Conservation (phyloP, 2,797 vertebrate genomes). For the Lacerta bilineata region DNA sequence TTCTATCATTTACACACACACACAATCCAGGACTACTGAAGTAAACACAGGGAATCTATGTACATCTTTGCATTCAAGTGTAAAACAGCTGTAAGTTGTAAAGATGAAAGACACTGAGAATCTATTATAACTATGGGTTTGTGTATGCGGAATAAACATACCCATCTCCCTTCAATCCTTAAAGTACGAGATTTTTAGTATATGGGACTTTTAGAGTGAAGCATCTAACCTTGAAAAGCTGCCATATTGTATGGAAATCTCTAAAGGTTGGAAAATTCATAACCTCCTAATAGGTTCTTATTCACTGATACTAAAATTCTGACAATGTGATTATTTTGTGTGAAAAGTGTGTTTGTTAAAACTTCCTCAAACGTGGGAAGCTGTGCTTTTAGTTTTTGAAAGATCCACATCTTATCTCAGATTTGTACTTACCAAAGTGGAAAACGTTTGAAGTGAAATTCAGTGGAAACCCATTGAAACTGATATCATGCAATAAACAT, state of each 20-base stretch:
- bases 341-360: too few relatives aligned
- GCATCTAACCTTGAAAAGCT: background rate
- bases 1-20: constrained; percentile 24
- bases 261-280: background rate
- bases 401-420: background rate
- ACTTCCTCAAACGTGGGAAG: background rate
- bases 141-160: background rate
- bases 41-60: constrained; percentile 2
- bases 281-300: background rate
- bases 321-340: background rate
- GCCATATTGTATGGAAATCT: background rate
- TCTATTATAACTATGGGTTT: background rate
- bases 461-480: background rate
- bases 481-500: background rate
- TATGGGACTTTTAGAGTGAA: background rate
- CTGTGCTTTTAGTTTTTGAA: background rate
- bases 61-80: background rate
- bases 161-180: background rate
- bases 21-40: constrained; percentile 35
- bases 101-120: background rate
- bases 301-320: background rate
- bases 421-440: background rate
- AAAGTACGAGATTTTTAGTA: background rate
- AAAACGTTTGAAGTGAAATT: background rate
- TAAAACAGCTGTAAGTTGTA: background rate